Conservation (phyloP, 2,888 invertebrate genomes). For the Pollenia griseotomentosa region DNA sequence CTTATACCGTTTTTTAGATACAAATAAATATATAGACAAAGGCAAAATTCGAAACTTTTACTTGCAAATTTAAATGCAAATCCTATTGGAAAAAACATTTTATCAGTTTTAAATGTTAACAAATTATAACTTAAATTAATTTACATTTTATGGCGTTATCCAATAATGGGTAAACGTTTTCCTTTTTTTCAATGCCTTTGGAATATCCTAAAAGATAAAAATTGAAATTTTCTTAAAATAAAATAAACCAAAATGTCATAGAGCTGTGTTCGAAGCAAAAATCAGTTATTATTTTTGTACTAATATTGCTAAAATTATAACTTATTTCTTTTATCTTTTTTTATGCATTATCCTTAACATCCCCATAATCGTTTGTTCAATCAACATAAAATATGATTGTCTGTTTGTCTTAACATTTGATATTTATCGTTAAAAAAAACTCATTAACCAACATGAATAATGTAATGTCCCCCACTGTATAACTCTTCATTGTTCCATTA, state of each 20-base stretch:
- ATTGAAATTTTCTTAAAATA: background rate
- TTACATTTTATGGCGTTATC: too few species aligned
- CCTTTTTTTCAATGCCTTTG: too few species aligned
- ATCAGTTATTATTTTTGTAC: constrained; percentile 2
- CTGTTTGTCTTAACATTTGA: constrained; percentile 57
- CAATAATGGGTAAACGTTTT: too few species aligned
- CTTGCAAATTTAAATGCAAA: too few species aligned
- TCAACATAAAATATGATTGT: constrained; percentile 42
- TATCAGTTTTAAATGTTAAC: background rate
- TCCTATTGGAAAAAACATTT: too few species aligned
- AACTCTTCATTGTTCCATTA: constrained; percentile 37
- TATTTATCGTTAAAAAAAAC: constrained; percentile 43
- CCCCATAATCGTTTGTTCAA: constrained; percentile 31
- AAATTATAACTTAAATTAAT: background rate
- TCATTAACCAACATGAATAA: constrained; percentile 52
- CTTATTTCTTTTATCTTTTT: constrained; percentile 58
- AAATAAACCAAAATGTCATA: background rate
- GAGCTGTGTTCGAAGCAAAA: constrained; percentile 47
- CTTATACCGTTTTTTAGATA: too few species aligned
- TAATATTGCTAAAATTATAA: constrained; percentile 52
- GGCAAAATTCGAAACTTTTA: too few species aligned
- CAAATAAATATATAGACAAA: too few species aligned
- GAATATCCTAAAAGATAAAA: too few species aligned
- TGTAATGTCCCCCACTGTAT: constrained; percentile 30
- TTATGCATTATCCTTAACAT: constrained; percentile 63